Conservation (phyloP, 2,888 invertebrate species). For the Stenchaetothrips biformis region DNA sequence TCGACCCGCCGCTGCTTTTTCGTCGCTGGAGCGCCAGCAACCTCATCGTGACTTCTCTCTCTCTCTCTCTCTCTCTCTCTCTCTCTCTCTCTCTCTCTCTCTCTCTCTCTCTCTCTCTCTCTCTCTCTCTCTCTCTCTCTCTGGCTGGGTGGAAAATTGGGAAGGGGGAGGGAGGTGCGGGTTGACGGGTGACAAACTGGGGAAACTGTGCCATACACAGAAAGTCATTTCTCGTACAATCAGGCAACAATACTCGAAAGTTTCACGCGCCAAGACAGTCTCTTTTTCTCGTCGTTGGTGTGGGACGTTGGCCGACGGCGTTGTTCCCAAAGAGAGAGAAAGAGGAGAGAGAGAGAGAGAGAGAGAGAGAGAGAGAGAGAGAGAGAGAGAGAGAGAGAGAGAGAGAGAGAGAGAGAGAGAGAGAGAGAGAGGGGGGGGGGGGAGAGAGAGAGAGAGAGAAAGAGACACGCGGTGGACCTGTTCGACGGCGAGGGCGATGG, state of each 20-base stretch:
- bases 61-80: background rate
- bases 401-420: background rate
- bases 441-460: background rate
- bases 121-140: no score
- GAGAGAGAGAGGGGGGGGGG: background rate
- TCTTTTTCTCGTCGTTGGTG: no score
- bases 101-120: no score
- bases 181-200: no score
- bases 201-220: no score
- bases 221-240: no score
- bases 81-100: background rate
- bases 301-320: no score
- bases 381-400: conserved; percentile 16
- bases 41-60: background rate
- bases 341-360: conserved; percentile 17
- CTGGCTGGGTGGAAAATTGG: no score
- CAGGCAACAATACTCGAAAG: no score
- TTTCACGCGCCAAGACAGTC: no score
- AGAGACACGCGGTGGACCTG: background rate
- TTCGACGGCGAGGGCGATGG: background rate
- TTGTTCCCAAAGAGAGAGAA: background rate
- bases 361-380: conserved; percentile 14
- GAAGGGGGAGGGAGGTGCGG: no score
- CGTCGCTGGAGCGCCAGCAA: background rate
- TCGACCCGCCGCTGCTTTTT: background rate